Evolutionary conservation across 2,113 vertebrate genomes (phyloP), one percentile per base, ranked within the genome.

Genomic region (Thermophis baileyi): DNA sequence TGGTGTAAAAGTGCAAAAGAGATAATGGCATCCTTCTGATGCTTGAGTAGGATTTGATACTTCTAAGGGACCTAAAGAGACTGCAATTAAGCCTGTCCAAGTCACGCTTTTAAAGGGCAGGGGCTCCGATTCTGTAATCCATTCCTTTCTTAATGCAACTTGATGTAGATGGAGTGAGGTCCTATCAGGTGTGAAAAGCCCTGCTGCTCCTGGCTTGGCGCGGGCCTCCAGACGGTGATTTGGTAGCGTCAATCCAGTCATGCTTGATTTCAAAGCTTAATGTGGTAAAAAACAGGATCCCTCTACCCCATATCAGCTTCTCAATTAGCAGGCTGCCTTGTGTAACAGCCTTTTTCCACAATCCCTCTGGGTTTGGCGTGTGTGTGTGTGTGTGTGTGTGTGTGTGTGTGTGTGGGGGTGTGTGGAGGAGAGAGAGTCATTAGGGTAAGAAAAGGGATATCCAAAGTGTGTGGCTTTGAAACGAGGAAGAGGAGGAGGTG

Each of bases 251-350:
- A 97, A 96, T 97, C 96, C 94, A 96, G 98, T 98, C 98, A 98
- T 96, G 97, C 98, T 98, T 98, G 98, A 97, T 98, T 98, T 98
- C 97, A 97, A 97, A 96, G 96, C 97, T 97, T 97, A 97, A 98
- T 96, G 94, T 90, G 88, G 96, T 96, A 97, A 95, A 97, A 96
- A 95, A 55, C 74, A 95, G 97, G 97, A 96, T 97, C 96, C 96
- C 95, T 96, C 97, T 98, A 95, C 98, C 98, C 98, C 97, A 91
- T 95, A 98, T 97, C 97, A 97, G 97, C 98, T 98, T 97, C 98
- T 98, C 98, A 98, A 97, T 99, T 98, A 99, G 98, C 95, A 97
- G 97, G 97, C 98, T 98, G 98, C 98, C 98, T 98, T 97, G 97
- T 96, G 97, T 97, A 98, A 98, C 98, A 93, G 97, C 53, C 97